Percentiles rank a stretch among this genome's conserved stretches.
Evolutionary conservation across 1,140 invertebrate species (phyloP).

Genomic region (Phenacoccus solenopsis): DNA sequence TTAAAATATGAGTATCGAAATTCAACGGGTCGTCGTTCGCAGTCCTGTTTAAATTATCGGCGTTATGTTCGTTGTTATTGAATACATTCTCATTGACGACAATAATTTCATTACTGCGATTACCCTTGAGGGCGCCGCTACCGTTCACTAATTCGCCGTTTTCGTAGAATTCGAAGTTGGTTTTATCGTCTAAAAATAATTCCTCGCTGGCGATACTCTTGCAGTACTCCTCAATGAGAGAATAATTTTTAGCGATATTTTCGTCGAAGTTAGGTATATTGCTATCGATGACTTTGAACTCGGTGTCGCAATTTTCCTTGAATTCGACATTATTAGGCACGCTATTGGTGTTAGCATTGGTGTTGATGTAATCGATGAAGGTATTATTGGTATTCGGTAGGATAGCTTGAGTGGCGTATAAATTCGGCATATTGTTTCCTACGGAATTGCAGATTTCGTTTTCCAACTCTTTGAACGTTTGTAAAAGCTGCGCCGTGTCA

Average conservation of each 20-base stretch:
- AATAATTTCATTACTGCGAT: neutral
- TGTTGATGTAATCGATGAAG: neutral
- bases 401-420: neutral
- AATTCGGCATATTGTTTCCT: neutral
- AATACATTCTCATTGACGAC: neutral
- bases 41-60: neutral
- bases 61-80: neutral
- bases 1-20: conserved; percentile 1
- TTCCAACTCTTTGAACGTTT: conserved; percentile 9
- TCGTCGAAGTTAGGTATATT: neutral
- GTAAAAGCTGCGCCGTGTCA: neutral
- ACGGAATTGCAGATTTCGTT: neutral
- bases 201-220: neutral
- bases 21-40: neutral
- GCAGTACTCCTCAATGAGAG: neutral
- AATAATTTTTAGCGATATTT: neutral
- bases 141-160: neutral
- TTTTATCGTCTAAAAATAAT: conserved; percentile 11
- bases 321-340: neutral
- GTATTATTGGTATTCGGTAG: neutral
- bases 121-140: neutral
- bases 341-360: neutral
- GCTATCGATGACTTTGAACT: neutral
- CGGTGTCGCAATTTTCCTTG: neutral
- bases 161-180: neutral